Evolutionary conservation across 2,797 vertebrate genomes (phyloP).

Genomic region (Sebastes goodei): DNA sequence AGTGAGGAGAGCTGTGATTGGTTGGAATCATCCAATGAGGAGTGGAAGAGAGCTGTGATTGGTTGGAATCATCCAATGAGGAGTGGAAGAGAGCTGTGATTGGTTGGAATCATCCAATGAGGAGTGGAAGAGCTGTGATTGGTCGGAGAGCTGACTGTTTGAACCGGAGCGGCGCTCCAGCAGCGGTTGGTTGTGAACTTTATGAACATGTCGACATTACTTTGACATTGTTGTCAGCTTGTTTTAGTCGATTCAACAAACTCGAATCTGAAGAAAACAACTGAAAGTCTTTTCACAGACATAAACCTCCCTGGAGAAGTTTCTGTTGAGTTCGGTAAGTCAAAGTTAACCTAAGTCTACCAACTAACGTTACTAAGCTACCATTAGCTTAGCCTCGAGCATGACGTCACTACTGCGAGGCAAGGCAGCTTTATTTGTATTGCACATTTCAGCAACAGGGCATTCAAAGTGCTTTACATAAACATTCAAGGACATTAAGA

Average conservation of each 20-base stretch:
- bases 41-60: too few relatives aligned
- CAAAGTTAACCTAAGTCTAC: background rate
- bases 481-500: too few relatives aligned
- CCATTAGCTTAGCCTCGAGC: background rate
- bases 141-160: constrained; percentile 3
- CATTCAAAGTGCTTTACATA: too few relatives aligned
- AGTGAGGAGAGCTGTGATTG: background rate
- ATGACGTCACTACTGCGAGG: background rate
- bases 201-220: background rate
- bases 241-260: background rate
- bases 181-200: background rate
- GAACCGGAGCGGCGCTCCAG: constrained; percentile 16
- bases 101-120: too few relatives aligned
- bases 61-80: too few relatives aligned
- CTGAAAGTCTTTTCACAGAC: background rate
- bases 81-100: too few relatives aligned
- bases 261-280: fast-evolving
- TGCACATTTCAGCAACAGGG: too few relatives aligned
- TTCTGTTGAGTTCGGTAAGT: constrained; percentile 10
- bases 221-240: background rate
- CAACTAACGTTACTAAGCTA: background rate
- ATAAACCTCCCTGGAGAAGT: background rate
- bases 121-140: too few relatives aligned
- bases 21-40: background rate
- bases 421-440: too few relatives aligned